Conservation (phyloP, 2,797 vertebrate species). For the Lutjanus campechanus region DNA sequence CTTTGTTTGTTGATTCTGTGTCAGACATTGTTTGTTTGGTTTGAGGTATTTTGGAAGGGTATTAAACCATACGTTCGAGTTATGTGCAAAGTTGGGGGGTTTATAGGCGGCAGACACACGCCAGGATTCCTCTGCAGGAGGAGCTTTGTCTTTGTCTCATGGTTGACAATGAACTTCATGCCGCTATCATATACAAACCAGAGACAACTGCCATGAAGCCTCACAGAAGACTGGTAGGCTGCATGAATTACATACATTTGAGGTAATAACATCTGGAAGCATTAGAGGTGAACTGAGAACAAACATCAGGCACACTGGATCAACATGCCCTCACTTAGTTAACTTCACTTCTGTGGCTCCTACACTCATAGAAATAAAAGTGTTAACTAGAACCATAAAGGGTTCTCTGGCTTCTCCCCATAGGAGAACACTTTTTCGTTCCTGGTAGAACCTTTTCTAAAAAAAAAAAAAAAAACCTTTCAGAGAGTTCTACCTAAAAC, state of each 20-base stretch:
- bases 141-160: conserved; percentile 76
- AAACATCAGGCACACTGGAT: conserved; percentile 45
- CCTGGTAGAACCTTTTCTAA: too few relatives aligned
- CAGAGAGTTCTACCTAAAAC: too few relatives aligned
- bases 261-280: conserved; percentile 53
- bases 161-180: conserved; percentile 72
- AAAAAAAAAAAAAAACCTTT: too few relatives aligned
- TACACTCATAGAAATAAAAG: not conserved
- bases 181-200: conserved; percentile 62
- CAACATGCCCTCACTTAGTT: conserved; percentile 36
- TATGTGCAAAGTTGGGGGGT: conserved; percentile 71
- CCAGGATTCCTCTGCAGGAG: conserved; percentile 55
- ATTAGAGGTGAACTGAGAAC: conserved; percentile 51
- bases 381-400: too few relatives aligned
- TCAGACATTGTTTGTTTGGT: conserved; percentile 81
- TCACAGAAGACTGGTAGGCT: conserved; percentile 48
- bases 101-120: conserved; percentile 50
- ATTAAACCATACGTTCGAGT: conserved; percentile 77
- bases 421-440: too few relatives aligned
- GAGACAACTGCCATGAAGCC: conserved; percentile 44
- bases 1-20: conserved; percentile 80
- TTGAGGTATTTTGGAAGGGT: conserved; percentile 76
- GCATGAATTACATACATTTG: conserved; percentile 24
- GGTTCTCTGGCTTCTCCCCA: too few relatives aligned
- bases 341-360: conserved; percentile 28